Base-by-base conservation (phyloP, 2,888 invertebrate species). In the Drosophila setosimentum region DNA sequence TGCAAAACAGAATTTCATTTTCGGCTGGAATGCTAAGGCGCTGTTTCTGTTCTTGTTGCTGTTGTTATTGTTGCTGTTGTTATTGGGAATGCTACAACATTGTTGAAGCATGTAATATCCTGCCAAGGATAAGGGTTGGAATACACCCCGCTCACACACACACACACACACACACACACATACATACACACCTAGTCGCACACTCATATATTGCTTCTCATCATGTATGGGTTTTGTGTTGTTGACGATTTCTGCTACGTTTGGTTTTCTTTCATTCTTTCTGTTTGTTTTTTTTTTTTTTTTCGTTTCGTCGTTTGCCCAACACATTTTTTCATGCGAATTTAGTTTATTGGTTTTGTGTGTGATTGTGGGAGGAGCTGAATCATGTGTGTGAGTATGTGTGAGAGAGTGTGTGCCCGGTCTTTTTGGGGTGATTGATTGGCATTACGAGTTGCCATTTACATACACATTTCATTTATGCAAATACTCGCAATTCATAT, bases 51-150 rank as follows among this genome's bases (percentile, higher is more conserved):
- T 71, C 60, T 54, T 70, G 58, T 55, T 75, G 65, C 66, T 78
- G 73, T 73, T 78, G 68, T 13, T 61, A 58, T 68, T 79, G 74
- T 70, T 81, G 74, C 70, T 73, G 76, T 69, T 88, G 85, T 87
- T 88, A 87, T 87, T 87, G 90, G 87, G 88, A 90, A 86, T 90
- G 90, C 89, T 86, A 87, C 89, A 89, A 87, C 89, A 90, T 89
- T 90, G 90, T 89, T 90, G 90, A 90, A 89, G 89, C 89, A 89
- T 89, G 89, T 90, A 89, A 86, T 90, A 87, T 88, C 82, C 83
- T 85, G 87, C 78, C 79, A 79, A 81, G 82, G 76, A 88, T 84
- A 91, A 90, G 89, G 89, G 89, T 90, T 90, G 90, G 74, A 80
- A 76, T 76, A 81, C 76, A 72, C 80, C 78, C 78, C 68, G 57